A percentile compares a stretch with the other conserved stretches of the same genome.
phyloP scores from a whole-genome alignment of 1,140 invertebrate genomes.

The Pogonus chalceus region DNA sequence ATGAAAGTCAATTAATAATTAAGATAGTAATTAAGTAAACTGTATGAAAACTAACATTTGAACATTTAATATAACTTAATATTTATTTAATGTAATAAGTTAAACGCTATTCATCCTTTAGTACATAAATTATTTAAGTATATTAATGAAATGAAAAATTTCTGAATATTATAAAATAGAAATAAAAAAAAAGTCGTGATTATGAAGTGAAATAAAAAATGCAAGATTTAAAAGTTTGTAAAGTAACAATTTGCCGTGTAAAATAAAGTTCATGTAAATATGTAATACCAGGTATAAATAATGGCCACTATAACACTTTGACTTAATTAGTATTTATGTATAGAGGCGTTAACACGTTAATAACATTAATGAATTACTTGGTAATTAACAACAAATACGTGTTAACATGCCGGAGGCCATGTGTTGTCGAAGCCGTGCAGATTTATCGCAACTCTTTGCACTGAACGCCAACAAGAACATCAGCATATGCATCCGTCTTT shows the following conservation, averaged over 20 bases:
- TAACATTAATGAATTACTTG: conserved; percentile 1
- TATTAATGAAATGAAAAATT: too few species aligned
- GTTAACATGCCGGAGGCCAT: neutral
- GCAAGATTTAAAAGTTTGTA: too few species aligned
- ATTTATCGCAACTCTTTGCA: conserved; percentile 4
- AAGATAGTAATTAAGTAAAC: too few species aligned
- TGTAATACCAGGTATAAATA: neutral
- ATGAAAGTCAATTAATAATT: too few species aligned
- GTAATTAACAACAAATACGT: conserved; percentile 7
- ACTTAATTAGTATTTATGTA: conserved; percentile 5
- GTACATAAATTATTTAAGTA: too few species aligned
- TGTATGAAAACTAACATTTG: too few species aligned
- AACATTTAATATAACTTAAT: too few species aligned
- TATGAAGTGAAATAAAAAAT: too few species aligned
- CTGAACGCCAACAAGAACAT: neutral
- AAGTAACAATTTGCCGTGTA: neutral
- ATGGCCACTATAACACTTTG: neutral
- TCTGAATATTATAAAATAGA: too few species aligned
- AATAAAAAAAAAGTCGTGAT: too few species aligned
- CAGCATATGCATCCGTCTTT: neutral
- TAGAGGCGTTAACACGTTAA: conserved; percentile 1
- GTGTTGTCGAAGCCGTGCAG: neutral
- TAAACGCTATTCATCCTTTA: too few species aligned
- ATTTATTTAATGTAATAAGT: too few species aligned
- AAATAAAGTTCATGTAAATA: neutral